Base-by-base conservation (phyloP, 2,113 vertebrate genomes). In the Anhinga anhinga region DNA sequence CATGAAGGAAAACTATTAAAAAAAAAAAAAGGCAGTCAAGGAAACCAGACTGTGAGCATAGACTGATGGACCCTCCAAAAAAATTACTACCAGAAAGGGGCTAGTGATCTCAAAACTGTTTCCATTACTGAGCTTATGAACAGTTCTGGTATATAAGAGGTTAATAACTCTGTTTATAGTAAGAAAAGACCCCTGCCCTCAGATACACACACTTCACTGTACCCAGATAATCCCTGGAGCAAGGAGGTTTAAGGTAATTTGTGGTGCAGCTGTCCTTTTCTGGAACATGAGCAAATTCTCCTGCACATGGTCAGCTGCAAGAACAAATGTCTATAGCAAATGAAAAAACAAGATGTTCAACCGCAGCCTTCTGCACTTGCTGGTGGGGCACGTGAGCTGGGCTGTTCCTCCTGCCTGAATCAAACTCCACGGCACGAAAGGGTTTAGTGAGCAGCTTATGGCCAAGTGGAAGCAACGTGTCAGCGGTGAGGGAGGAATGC, bases 221-320 rank as follows among this genome's bases (percentile, higher is more conserved):
- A 96, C 95, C 91, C 95, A 79, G 70, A 96, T 99, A 99, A 99
- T 99, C 99, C 98, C 98, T 97, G 98, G 94, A 98, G 98, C 98
- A 98, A 98, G 97, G 98, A 97, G 98, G 98, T 98, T 98, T 98
- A 98, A 98, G 98, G 98, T 98, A 98, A 99, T 99, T 99, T 98
- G 98, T 96, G 97, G 96, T 91, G 98, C 99, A 99, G 99, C 99
- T 99, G 99, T 99, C 98, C 95, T 93, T 98, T 98, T 97, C 98
- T 99, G 98, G 98, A 99, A 99, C 98, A 98, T 98, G 98, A 96
- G 97, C 97, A 98, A 98, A 98, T 98, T 98, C 98, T 98, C 98
- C 97, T 96, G 98, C 98, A 98, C 97, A 98, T 98, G 98, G 99
- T 99, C 99, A 99, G 99, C 98, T 99, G 98, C 98, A 98, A 92